phyloP scores from a whole-genome alignment of 1,140 invertebrate species.

The Papilio helenus region DNA sequence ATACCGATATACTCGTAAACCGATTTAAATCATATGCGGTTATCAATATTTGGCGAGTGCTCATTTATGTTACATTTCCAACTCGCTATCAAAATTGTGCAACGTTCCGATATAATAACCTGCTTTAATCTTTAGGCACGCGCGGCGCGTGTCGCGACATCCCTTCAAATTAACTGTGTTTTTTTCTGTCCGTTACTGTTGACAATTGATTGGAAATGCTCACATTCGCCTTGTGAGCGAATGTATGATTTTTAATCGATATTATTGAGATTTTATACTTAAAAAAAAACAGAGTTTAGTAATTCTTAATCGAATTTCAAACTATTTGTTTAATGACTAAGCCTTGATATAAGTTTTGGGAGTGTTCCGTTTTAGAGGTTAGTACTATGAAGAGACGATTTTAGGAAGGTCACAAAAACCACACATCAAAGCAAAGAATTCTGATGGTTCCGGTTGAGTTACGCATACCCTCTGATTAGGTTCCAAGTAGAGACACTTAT shows the following conservation, averaged over 20 bases:
- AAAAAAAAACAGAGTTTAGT: neutral
- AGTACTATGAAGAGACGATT: too few relatives aligned
- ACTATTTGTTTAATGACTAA: too few relatives aligned
- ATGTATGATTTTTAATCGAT: neutral
- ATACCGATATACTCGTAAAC: neutral
- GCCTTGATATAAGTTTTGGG: too few relatives aligned
- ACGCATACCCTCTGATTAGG: too few relatives aligned
- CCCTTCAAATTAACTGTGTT: conserved; percentile 56
- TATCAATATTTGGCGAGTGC: neutral
- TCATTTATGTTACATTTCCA: neutral
- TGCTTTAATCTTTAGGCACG: conserved; percentile 42
- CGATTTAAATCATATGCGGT: neutral
- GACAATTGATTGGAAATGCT: conserved; percentile 42
- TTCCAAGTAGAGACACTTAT: too few relatives aligned
- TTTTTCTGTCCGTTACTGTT: conserved; percentile 42
- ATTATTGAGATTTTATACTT: neutral
- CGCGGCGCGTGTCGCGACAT: conserved; percentile 39
- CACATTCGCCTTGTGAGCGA: neutral
- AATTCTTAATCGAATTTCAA: too few relatives aligned
- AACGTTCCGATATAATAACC: conserved; percentile 21
- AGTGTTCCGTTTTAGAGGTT: too few relatives aligned
- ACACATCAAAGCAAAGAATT: too few relatives aligned
- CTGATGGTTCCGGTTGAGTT: too few relatives aligned
- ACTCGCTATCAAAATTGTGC: neutral
- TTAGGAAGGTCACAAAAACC: too few relatives aligned